Conservation (phyloP, 1,140 invertebrate genomes). For the Camponotus vicinus region DNA sequence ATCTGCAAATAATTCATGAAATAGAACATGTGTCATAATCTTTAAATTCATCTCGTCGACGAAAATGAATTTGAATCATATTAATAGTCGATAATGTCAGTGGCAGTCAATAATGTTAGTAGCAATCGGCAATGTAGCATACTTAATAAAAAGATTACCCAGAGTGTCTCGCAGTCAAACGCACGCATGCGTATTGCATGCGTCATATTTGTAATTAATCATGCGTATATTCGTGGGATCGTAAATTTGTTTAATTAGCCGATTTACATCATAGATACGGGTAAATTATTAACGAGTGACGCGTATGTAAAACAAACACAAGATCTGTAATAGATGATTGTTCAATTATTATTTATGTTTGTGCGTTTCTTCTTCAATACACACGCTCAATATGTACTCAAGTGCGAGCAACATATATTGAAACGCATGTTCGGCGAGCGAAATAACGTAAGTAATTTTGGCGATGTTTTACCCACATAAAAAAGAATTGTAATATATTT, state of each 20-base stretch:
- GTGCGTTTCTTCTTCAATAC: background rate
- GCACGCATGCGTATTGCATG: too few relatives aligned
- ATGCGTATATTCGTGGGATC: too few relatives aligned
- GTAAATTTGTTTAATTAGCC: background rate
- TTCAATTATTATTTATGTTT: background rate
- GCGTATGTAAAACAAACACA: background rate
- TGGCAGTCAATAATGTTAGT: too few relatives aligned
- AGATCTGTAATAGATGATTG: background rate
- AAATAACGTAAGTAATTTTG: conserved; percentile 10
- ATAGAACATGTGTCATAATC: too few relatives aligned
- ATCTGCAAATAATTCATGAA: too few relatives aligned
- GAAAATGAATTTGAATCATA: too few relatives aligned
- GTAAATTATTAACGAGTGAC: background rate
- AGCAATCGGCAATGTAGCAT: too few relatives aligned
- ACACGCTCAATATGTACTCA: background rate
- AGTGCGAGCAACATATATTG: background rate
- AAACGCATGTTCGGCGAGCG: background rate
- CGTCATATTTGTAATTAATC: background rate
- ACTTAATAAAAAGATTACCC: too few relatives aligned
- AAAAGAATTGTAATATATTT: too few relatives aligned
- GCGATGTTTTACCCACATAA: background rate
- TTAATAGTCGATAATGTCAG: too few relatives aligned
- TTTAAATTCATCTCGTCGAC: too few relatives aligned
- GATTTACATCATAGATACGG: background rate
- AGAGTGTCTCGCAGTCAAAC: too few relatives aligned